Evolutionary conservation across 1,140 invertebrate species (phyloP), one percentile per base, ranked within the genome.

Genomic region (Megalopta genalis): DNA sequence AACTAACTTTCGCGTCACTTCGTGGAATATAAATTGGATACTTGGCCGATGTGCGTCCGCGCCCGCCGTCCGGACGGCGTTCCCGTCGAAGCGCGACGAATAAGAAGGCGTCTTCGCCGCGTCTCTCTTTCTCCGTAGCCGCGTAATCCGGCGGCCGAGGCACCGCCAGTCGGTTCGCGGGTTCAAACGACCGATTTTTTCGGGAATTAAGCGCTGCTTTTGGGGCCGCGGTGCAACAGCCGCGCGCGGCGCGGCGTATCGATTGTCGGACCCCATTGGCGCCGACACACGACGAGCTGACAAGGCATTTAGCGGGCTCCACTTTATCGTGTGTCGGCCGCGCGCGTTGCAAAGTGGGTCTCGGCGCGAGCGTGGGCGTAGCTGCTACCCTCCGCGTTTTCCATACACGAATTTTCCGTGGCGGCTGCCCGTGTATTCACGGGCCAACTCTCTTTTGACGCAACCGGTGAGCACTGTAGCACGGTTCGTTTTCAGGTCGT

Each of bases 271-370:
- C 74, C 66, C 66, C 76, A 79, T 73, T 73, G 80, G 60, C 57
- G 59, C 57, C 37, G 46, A 18, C 54, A 63, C 57, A 68, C 76
- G 83, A 81, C 81, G 42, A 77, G 84, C 88, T 89, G 84, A 88
- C 88, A 87, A 86, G 87, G 86, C 87, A 88, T 88, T 88, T 87
- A 88, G 86, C 87, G 84, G 87, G 86, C 88, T 88, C 86, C 85
- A 86, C 85, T 88, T 88, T 88, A 88, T 85, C 87, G 88, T 80
- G 82, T 77, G 88, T 86, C 86, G 83, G 80, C 84, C 63, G 74
- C 84, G 54, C 69, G 73, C 66, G 79, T 82, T 67, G 70, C 84
- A 76, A 86, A 86, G 76, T 86, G 80, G 80, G 80, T 86, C 85
- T 86, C 75, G 64, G 80, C 67, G 84, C 75, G 84, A 78, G 81